Evolutionary conservation across 2,888 invertebrate species (phyloP), one percentile per base, ranked within the genome.

Genomic region (Xestobium rufovillosum): DNA sequence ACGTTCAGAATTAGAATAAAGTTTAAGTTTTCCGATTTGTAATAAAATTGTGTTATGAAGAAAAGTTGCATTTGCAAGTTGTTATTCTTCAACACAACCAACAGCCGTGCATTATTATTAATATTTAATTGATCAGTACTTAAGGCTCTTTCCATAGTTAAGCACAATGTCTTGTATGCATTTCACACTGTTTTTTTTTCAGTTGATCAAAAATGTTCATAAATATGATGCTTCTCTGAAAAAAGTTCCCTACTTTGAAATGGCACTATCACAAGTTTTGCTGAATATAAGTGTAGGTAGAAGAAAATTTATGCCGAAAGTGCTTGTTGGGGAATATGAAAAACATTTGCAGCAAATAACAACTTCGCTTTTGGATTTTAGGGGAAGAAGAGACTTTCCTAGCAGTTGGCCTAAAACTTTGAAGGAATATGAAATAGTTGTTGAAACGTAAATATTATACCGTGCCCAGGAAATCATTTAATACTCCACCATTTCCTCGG

Each of bases 241-340:
- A 36, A 73, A 79, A 57, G 80, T 91, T 55, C 91, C 91, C 3
- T 76, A 78, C 34, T 88, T 88, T 63, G 90, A 91, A 60, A 80
- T 77, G 62, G 78, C 89, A 1, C 72, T 94, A 8, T 91, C 92
- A 0, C 78, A 79, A 59, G 83, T 92, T 31, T 69, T 95, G 38
- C 74, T 83, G 42, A 75, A 86, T 56, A 91, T 94, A 49, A 79
- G 81, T 67, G 81, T 94, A 39, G 80, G 84, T 41, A 76, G 88
- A 62, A 78, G 90, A 59, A 90, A 91, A 66, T 91, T 89, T 61
- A 88, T 89, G 79, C 90, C 89, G 0, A 87, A 87, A 66, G 80
- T 90, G 39, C 80, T 91, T 61, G 92, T 88, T 0, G 77, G 78
- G 30, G 80, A 83, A 50, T 94, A 94, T 65, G 89, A 91, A 59